Base-by-base conservation (phyloP, 2,888 invertebrate species). In the Gnatocerus cornutus region DNA sequence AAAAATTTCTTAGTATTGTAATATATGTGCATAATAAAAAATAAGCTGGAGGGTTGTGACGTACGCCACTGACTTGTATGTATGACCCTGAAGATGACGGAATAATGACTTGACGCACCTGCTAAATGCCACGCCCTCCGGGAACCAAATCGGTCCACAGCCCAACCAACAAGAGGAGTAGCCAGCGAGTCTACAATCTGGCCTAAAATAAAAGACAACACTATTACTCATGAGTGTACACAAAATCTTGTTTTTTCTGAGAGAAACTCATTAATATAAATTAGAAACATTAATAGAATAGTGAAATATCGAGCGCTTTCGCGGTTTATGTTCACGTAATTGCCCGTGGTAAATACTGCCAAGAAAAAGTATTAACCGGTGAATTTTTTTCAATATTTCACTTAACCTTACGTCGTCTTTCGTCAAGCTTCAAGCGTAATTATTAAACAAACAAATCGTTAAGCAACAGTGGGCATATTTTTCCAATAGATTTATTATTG, bases 51-150 rank as follows among this genome's bases (percentile, higher is more conserved):
- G 33, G 59, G 45, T 21, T 56, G 41, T 29, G 30, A 45, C 64
- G 33, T 14, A 64, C 64, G 64, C 64, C 53, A 64, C 64, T 52
- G 63, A 21, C n/a, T 21, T 50, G 16, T 41, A 29, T 41, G 13
- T 13, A 29, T 45, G 64, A 43, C 59, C 59, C 13, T 67, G 67
- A 53, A 59, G 58, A 56, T 56, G 67, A 65, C 56, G 64, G 50
- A 61, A 64, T 64, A 56, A 63, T 43, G 14, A 48, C 14, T 55
- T 64, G 63, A 70, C 70, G 70, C 85, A 93, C 96, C 96, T 78
- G 91, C 84, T 72, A 95, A 87, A 87, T 97, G 96, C 96, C 96
- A 97, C 29, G 90, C 85, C 84, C 94, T 93, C 80, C 94, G 89
- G 72, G 91, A 91, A 45, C 93, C 91, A 87, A 91, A 88, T 84